phyloP scores from a whole-genome alignment of 2,113 vertebrate species.

The Cyanoliseus patagonus region DNA sequence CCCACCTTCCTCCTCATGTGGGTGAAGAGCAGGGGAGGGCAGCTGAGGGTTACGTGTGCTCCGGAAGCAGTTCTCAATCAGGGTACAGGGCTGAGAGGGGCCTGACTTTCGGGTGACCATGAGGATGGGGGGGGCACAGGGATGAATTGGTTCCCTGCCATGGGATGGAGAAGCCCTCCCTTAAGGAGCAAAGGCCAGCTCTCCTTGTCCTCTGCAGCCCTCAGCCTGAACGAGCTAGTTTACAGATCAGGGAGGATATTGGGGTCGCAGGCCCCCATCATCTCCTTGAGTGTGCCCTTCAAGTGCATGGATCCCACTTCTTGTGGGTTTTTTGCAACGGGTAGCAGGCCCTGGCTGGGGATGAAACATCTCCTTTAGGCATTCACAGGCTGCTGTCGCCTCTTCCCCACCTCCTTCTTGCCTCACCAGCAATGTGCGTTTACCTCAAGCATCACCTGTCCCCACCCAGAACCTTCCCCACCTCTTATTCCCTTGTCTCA shows the following conservation, averaged over 20 bases:
- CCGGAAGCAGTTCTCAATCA: not conserved
- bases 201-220: not conserved
- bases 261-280: rapidly evolving
- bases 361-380: not conserved
- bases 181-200: not conserved
- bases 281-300: not conserved
- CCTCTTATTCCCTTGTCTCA: not conserved
- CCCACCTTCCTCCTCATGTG: not conserved
- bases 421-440: not conserved
- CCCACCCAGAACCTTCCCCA: not conserved
- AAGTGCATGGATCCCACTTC: not conserved
- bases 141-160: not conserved
- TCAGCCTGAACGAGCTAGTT: not conserved
- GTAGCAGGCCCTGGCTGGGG: rapidly evolving
- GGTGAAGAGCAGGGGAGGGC: not conserved
- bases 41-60: not conserved
- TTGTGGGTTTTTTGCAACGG: not conserved
- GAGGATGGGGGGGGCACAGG: rapidly evolving
- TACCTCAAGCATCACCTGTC: not conserved
- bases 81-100: not conserved
- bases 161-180: not conserved
- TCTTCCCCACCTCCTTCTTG: not conserved
- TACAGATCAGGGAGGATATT: not conserved
- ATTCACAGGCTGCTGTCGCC: rapidly evolving
- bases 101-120: rapidly evolving